phyloP scores from a whole-genome alignment of 2,888 invertebrate species.

The Ochlodes sylvanus region DNA sequence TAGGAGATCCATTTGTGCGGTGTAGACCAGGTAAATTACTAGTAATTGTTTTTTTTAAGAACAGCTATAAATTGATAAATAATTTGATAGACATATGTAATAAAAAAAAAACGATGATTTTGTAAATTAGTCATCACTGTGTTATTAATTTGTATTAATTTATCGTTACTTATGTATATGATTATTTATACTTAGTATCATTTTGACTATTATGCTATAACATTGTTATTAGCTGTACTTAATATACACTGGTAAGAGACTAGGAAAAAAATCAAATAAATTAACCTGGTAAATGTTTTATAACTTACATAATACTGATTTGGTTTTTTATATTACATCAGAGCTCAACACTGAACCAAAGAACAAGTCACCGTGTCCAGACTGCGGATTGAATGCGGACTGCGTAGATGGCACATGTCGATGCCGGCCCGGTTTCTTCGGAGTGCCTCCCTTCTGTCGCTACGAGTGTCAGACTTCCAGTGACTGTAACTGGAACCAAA shows the following conservation, averaged over 20 bases:
- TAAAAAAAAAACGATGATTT: no score
- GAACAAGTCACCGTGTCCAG: constrained; percentile 84
- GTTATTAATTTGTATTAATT: no score
- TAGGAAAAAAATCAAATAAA: no score
- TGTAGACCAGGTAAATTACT: constrained; percentile 85
- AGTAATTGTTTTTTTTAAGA: neutral
- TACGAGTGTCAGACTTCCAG: constrained; percentile 90
- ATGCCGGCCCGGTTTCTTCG: constrained; percentile 87
- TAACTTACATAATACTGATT: neutral
- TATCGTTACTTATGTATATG: no score
- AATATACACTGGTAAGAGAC: no score
- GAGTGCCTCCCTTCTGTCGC: constrained; percentile 90
- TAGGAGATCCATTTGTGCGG: constrained; percentile 90
- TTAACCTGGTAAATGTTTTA: no score
- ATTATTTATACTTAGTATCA: no score
- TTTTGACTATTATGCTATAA: no score
- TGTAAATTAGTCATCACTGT: no score
- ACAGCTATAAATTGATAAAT: no score
- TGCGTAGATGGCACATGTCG: constrained; percentile 89
- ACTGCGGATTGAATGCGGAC: constrained; percentile 91
- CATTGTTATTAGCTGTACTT: no score
- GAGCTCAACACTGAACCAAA: constrained; percentile 62
- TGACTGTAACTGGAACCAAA: constrained; percentile 88
- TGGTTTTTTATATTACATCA: constrained; percentile 50
- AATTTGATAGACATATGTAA: no score